Percentiles rank a stretch among this genome's conserved stretches.
Evolutionary conservation across 2,888 invertebrate genomes (phyloP).

Genomic region (Embidobia sp.): DNA sequence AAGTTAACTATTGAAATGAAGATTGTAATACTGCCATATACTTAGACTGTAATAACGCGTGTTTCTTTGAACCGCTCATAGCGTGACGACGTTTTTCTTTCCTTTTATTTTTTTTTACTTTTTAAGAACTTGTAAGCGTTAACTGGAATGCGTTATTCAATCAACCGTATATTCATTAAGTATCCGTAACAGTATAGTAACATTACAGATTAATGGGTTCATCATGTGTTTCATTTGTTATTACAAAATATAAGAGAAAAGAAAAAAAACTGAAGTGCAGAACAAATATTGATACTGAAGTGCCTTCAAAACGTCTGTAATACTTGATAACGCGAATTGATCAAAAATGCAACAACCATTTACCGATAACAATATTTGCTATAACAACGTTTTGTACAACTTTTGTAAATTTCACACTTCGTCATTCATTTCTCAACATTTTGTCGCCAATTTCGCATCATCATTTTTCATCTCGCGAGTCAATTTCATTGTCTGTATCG

Average conservation of each 20-base stretch:
- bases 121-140: slow-evolving; percentile 2
- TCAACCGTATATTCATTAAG: slow-evolving; percentile 23
- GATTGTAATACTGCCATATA: slow-evolving; percentile 58
- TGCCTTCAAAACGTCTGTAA: slow-evolving; percentile 47
- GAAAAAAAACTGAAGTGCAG: neutral
- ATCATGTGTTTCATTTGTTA: neutral
- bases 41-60: slow-evolving; percentile 46
- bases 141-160: slow-evolving; percentile 29
- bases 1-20: slow-evolving; percentile 31
- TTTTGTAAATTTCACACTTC: slow-evolving; percentile 18
- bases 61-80: slow-evolving; percentile 27
- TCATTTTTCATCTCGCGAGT: slow-evolving; percentile 32
- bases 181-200: slow-evolving; percentile 21
- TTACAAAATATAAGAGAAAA: neutral
- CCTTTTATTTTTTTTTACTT: slow-evolving; percentile 1
- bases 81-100: slow-evolving; percentile 19
- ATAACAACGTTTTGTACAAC: slow-evolving; percentile 33
- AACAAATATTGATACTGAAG: slow-evolving; percentile 37
- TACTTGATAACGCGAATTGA: too few relatives aligned
- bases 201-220: slow-evolving; percentile 19
- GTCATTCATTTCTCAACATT: slow-evolving; percentile 13
- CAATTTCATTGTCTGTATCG: slow-evolving; percentile 18
- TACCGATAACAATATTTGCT: slow-evolving; percentile 11
- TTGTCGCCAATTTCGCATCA: neutral
- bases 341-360: too few relatives aligned